These are phyloP conservation scores for Ryuthela nishihirai DNA, from an alignment of 2,888 invertebrate genomes.

Conservation along the genomic window DNA sequence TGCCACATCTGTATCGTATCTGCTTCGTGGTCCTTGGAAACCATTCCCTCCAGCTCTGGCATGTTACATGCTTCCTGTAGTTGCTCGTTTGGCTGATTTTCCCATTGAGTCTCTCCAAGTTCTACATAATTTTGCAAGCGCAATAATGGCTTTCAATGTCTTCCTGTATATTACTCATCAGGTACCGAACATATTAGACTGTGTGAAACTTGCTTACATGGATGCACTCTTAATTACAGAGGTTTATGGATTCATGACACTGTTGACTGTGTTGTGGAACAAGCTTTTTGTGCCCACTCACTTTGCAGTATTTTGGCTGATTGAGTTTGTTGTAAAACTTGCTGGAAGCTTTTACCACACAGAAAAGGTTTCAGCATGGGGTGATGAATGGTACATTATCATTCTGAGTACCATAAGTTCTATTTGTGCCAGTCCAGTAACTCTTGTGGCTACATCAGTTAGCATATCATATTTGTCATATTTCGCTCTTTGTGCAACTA, in stretches of 20 bases:
- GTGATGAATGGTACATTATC: conserved; percentile 49
- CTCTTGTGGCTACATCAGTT: conserved; percentile 55
- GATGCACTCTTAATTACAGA: conserved; percentile 46
- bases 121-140: conserved; percentile 54
- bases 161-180: conserved; percentile 52
- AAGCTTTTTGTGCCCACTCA: conserved; percentile 54
- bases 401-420: conserved; percentile 43
- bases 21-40: conserved; percentile 51
- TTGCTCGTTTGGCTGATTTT: conserved; percentile 53
- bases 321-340: conserved; percentile 53
- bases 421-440: conserved; percentile 55
- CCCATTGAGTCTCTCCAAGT: conserved; percentile 49
- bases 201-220: conserved; percentile 45
- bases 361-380: conserved; percentile 43
- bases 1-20: conserved; percentile 48
- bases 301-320: conserved; percentile 55
- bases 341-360: conserved; percentile 45
- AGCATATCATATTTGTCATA: conserved; percentile 55
- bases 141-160: conserved; percentile 51
- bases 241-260: conserved; percentile 47
- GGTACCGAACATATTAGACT: conserved; percentile 49
- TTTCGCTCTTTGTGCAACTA: conserved; percentile 51
- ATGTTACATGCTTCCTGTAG: conserved; percentile 54
- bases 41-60: conserved; percentile 50
- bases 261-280: conserved; percentile 50